phyloP scores from a whole-genome alignment of 2,797 vertebrate genomes.

The Anguilla marmorata region DNA sequence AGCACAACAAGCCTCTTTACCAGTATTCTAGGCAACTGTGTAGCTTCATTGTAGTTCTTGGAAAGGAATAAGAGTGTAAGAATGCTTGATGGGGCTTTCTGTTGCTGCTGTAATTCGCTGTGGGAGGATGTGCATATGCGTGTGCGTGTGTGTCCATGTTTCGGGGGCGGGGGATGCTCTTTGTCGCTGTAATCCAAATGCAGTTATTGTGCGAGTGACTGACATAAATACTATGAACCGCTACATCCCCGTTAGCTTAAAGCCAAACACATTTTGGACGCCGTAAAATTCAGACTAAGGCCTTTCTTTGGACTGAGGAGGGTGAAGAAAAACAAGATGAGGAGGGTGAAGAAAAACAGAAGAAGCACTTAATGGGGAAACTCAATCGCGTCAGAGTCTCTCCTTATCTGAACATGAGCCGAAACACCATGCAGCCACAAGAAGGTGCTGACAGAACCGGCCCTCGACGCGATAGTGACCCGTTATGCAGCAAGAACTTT shows the following conservation, averaged over 20 bases:
- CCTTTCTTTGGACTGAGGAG: not conserved
- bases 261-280: not conserved
- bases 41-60: not conserved
- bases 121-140: not conserved
- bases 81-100: not conserved
- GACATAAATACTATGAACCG: not conserved
- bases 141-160: not conserved
- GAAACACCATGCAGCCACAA: not conserved
- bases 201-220: not conserved
- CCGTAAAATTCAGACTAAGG: not conserved
- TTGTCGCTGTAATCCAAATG: not conserved
- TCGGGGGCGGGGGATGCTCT: not conserved
- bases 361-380: not conserved
- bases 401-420: not conserved
- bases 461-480: no score
- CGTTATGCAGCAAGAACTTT: not conserved
- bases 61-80: not conserved
- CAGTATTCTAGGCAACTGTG: not conserved
- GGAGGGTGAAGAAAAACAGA: not conserved
- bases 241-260: not conserved
- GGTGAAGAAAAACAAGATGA: not conserved
- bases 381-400: not conserved
- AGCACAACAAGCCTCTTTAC: not conserved
- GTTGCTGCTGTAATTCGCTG: not conserved
- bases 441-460: not conserved